Conservation (phyloP, 2,113 vertebrate genomes). For the Malurus alboscapulatus region DNA sequence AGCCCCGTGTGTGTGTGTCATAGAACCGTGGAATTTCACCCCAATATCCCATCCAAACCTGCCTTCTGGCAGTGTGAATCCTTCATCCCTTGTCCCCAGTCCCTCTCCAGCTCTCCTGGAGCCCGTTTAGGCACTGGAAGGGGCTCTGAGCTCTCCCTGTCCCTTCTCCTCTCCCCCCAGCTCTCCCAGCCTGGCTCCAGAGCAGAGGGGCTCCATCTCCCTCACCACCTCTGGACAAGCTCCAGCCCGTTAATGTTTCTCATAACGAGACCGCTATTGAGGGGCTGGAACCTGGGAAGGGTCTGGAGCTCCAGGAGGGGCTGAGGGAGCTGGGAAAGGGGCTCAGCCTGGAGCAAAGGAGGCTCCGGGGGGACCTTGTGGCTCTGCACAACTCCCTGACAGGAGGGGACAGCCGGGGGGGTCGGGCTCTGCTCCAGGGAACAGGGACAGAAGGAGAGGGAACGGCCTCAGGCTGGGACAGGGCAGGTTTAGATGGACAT, state of each 20-base stretch:
- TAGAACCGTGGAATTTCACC: neutral
- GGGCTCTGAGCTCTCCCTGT: neutral
- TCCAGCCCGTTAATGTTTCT: neutral
- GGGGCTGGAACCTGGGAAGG: neutral
- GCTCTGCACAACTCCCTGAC: neutral
- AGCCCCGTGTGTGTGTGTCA: neutral
- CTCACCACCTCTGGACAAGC: neutral
- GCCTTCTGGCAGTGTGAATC: neutral
- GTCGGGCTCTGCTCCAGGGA: neutral
- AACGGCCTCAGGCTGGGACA: neutral
- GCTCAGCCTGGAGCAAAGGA: neutral
- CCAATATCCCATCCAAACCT: rapidly evolving
- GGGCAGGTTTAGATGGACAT: rapidly evolving
- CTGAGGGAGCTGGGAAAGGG: neutral
- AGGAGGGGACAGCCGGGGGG: neutral
- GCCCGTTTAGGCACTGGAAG: rapidly evolving
- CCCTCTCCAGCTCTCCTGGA: neutral
- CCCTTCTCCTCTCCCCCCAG: neutral
- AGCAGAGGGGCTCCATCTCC: neutral
- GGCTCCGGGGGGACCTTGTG: neutral
- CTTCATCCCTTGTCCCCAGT: neutral
- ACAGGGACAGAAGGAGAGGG: neutral
- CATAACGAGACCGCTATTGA: rapidly evolving
- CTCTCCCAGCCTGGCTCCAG: neutral
- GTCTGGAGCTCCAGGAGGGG: rapidly evolving